Percentiles rank a stretch among this genome's conserved stretches.
Evolutionary conservation across 1,140 invertebrate species (phyloP).

Genomic region (Drosophila ambigua): DNA sequence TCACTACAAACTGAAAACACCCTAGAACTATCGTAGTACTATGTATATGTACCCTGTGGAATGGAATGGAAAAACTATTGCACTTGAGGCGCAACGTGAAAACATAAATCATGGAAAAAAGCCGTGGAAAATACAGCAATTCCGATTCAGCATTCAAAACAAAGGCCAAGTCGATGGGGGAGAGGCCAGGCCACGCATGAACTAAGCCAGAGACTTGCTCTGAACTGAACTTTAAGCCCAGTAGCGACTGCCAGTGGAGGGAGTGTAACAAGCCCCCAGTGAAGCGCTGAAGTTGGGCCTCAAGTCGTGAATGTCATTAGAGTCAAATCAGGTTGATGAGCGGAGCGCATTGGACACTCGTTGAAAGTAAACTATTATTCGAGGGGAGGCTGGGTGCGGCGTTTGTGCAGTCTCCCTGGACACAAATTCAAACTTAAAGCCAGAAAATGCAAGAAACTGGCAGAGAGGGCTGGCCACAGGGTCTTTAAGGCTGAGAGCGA

Average conservation of each 20-base stretch:
- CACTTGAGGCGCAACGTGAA: slow-evolving; percentile 63
- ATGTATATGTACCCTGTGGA: not conserved
- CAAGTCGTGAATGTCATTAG: slow-evolving; percentile 64
- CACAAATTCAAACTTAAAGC: slow-evolving; percentile 74
- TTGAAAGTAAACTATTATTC: slow-evolving; percentile 68
- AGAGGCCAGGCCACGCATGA: slow-evolving; percentile 43
- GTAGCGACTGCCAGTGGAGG: slow-evolving; percentile 48
- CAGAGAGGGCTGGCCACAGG: slow-evolving; percentile 33
- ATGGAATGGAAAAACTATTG: slow-evolving; percentile 38
- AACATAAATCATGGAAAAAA: slow-evolving; percentile 72
- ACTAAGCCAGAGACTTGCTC: slow-evolving; percentile 16
- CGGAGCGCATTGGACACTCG: slow-evolving; percentile 23
- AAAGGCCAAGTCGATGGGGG: slow-evolving; percentile 34
- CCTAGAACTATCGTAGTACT: not conserved
- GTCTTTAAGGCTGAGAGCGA: slow-evolving; percentile 21
- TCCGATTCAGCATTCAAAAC: slow-evolving; percentile 32
- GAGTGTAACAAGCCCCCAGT: slow-evolving; percentile 36
- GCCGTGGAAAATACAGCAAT: slow-evolving; percentile 21
- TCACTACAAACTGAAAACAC: not conserved
- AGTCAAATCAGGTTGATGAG: slow-evolving; percentile 73
- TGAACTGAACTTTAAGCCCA: slow-evolving; percentile 63
- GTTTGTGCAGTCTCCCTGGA: slow-evolving; percentile 15
- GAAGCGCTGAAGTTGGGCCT: not conserved
- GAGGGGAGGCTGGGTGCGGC: slow-evolving; percentile 52
- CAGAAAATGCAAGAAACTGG: slow-evolving; percentile 4